Percentiles rank a stretch among this genome's conserved stretches.
Conservation (phyloP, 2,888 invertebrate species). For the Rotaria socialis region DNA sequence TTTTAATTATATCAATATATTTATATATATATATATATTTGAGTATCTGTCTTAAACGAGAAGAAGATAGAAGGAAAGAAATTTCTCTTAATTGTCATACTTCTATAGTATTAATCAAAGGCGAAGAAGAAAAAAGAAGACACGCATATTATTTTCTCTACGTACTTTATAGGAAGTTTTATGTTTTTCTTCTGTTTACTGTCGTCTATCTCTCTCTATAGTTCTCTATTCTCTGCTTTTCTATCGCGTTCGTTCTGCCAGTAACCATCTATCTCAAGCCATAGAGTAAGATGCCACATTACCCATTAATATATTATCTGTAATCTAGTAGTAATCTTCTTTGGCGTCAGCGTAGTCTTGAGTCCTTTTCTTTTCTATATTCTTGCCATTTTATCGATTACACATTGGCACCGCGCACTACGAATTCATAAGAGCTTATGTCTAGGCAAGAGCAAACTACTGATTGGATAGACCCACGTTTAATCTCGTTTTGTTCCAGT, state of each 20-base stretch:
- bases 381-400: not conserved
- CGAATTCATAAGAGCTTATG: not conserved
- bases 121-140: not conserved
- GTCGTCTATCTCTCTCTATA: not conserved
- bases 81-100: not conserved
- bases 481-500: not conserved
- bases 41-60: too few species aligned
- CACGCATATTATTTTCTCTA: not conserved
- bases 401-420: not conserved
- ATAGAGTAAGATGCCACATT: not conserved
- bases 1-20: not conserved
- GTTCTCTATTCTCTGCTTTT: not conserved
- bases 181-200: constrained; percentile 10
- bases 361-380: not conserved
- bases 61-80: not conserved
- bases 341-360: not conserved
- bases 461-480: not conserved
- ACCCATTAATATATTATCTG: constrained; percentile 26
- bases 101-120: not conserved
- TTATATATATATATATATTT: too few species aligned
- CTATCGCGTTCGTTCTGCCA: not conserved
- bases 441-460: not conserved
- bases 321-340: not conserved
- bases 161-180: not conserved
- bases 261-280: not conserved